Evolutionary conservation across 2,113 vertebrate genomes (phyloP).

Genomic region (Setophaga petechia): DNA sequence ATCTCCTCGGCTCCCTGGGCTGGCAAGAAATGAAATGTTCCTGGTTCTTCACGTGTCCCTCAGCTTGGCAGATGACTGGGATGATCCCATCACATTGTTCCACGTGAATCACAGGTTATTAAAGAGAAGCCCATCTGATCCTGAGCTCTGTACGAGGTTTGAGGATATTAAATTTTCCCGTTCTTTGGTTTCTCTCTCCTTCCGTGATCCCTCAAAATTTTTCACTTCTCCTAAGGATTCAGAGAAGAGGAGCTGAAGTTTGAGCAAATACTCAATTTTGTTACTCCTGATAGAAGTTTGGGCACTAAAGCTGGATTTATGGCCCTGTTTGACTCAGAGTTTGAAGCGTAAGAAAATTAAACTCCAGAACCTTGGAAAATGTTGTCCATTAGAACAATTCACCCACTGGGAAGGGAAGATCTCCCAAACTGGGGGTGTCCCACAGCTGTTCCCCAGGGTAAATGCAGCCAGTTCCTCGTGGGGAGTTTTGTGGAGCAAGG

Average conservation of each 20-base stretch:
- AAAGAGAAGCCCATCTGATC: fast-evolving
- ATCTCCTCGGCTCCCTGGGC: fast-evolving
- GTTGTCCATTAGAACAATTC: neutral
- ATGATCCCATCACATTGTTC: neutral
- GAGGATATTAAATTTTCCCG: fast-evolving
- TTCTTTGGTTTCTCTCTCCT: neutral
- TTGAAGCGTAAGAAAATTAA: fast-evolving
- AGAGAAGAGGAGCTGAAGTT: neutral
- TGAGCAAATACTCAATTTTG: neutral
- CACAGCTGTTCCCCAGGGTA: neutral
- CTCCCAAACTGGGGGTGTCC: neutral
- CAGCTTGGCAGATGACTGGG: neutral
- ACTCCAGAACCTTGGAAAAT: neutral
- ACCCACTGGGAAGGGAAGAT: neutral
- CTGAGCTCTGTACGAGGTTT: fast-evolving
- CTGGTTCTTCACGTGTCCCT: neutral
- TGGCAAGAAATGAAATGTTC: neutral
- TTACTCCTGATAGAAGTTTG: neutral
- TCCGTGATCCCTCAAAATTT: neutral
- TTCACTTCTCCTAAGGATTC: neutral
- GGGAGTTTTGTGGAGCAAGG: neutral
- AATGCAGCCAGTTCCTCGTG: neutral
- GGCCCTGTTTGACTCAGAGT: neutral
- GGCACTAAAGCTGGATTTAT: neutral
- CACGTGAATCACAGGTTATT: neutral